phyloP scores from a whole-genome alignment of 2,113 vertebrate genomes.

The Crotalus viridis region DNA sequence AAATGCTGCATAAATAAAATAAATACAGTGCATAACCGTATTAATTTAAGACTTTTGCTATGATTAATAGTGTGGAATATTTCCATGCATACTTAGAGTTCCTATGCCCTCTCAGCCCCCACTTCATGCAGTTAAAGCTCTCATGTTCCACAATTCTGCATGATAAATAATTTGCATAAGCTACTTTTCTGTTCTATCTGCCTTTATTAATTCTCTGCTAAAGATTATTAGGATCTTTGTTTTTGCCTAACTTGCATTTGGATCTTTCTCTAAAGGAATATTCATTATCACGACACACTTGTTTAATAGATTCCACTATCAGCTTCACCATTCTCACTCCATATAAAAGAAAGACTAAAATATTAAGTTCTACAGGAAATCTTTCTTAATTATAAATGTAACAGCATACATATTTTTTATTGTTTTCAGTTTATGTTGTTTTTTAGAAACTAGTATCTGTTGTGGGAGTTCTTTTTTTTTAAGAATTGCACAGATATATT shows the following conservation, averaged over 20 bases:
- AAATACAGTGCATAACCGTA: background rate
- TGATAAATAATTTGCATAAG: conserved; percentile 31
- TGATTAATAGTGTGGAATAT: conserved; percentile 13
- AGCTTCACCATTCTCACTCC: background rate
- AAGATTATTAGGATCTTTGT: conserved; percentile 18
- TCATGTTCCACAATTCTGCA: conserved; percentile 15
- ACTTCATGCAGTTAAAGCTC: conserved; percentile 11
- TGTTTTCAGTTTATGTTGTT: background rate
- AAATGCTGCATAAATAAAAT: conserved; percentile 15
- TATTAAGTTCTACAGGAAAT: conserved; percentile 8
- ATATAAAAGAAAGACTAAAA: conserved; percentile 1
- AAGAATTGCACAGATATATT: background rate
- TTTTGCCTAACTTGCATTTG: background rate
- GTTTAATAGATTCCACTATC: background rate
- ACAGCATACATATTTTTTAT: background rate
- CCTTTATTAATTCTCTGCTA: conserved; percentile 31
- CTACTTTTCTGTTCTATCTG: conserved; percentile 16
- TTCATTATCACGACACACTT: conserved; percentile 6
- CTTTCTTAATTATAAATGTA: background rate
- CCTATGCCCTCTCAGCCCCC: conserved; percentile 14
- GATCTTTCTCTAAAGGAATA: conserved; percentile 11
- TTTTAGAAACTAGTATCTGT: background rate
- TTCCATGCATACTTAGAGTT: background rate
- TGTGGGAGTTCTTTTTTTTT: background rate
- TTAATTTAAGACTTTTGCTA: conserved; percentile 25